Percentiles rank a stretch among this genome's conserved stretches.
Evolutionary conservation across 64 coral and sea anemone species (phyloP).

Genomic region (Stichodactyla mertensii): DNA sequence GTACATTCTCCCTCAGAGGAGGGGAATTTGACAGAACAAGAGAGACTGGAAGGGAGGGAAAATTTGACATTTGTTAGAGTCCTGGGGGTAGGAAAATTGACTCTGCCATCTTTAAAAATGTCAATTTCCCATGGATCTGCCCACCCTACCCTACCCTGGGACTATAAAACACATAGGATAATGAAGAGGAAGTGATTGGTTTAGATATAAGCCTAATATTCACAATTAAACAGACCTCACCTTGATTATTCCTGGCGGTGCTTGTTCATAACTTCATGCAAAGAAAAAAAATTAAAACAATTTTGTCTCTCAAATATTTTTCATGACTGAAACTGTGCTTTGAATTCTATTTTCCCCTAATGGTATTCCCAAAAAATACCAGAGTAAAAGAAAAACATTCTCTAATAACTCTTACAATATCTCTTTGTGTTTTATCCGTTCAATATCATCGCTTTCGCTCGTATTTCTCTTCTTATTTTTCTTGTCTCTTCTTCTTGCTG

Average conservation of each 20-base stretch:
- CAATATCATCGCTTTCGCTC: slow-evolving; percentile 75
- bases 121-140: too few relatives aligned
- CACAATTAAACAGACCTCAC: slow-evolving; percentile 22
- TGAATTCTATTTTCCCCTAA: neutral
- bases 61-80: too few relatives aligned
- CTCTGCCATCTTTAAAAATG: too few relatives aligned
- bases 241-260: slow-evolving; percentile 76
- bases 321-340: too few relatives aligned
- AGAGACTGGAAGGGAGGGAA: too few relatives aligned
- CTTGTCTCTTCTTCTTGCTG: slow-evolving; percentile 33
- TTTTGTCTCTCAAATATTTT: too few relatives aligned
- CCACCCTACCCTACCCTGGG: too few relatives aligned
- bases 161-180: too few relatives aligned
- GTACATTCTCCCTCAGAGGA: too few relatives aligned
- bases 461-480: slow-evolving; percentile 50
- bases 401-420: slow-evolving; percentile 64
- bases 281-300: neutral
- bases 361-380: neutral
- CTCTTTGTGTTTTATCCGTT: slow-evolving; percentile 83
- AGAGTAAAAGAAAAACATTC: neutral
- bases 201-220: neutral
- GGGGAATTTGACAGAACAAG: too few relatives aligned
- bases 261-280: slow-evolving; percentile 78
- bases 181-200: too few relatives aligned
- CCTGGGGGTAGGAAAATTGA: too few relatives aligned